Conservation (phyloP, 2,113 vertebrate genomes). For the Siniperca chuatsi region DNA sequence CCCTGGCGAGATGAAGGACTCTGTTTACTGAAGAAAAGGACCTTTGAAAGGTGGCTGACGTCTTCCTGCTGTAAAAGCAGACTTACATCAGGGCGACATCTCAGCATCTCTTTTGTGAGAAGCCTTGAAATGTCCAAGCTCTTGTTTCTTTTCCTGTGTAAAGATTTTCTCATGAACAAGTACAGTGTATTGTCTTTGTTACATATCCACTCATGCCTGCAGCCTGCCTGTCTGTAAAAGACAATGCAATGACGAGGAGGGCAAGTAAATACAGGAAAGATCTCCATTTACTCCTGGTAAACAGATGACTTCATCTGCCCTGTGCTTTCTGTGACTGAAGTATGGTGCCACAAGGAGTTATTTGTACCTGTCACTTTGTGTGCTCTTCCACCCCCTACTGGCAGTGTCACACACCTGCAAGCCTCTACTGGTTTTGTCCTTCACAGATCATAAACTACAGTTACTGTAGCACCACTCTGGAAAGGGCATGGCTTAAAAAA, state of each 20-base stretch:
- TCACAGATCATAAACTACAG: constrained; percentile 22
- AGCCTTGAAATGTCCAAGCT: neutral
- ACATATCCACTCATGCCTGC: neutral
- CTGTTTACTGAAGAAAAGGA: constrained; percentile 27
- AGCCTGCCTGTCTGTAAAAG: neutral
- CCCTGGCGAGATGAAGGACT: constrained; percentile 51
- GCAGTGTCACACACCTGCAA: constrained; percentile 6
- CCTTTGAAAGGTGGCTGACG: constrained; percentile 34
- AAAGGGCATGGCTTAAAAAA: neutral
- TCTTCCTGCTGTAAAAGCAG: constrained; percentile 15
- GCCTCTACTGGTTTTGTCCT: neutral
- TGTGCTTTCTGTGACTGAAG: constrained; percentile 14
- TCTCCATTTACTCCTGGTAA: constrained; percentile 10
- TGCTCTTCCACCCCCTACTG: constrained; percentile 59
- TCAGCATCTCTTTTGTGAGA: neutral
- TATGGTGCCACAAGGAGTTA: neutral
- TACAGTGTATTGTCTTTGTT: neutral
- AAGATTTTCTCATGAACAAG: neutral
- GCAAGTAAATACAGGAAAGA: neutral
- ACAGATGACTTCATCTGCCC: constrained; percentile 30
- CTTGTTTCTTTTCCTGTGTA: neutral
- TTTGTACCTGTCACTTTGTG: neutral
- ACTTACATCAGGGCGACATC: neutral
- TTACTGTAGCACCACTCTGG: neutral
- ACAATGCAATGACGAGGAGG: neutral